Conservation (phyloP, 2,888 invertebrate genomes). For the Ypsolopha sequella region DNA sequence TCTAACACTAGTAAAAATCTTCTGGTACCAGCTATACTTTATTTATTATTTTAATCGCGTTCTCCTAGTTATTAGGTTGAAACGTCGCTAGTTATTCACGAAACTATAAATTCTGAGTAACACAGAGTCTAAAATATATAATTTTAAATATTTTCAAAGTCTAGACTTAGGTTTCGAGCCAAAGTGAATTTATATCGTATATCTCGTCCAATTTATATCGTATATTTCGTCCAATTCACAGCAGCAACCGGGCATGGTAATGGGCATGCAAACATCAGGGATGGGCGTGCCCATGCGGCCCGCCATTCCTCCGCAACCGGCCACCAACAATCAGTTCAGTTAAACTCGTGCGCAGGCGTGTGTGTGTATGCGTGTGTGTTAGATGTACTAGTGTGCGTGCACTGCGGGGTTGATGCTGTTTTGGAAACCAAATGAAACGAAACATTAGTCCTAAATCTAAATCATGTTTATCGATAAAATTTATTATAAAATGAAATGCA, state of each 20-base stretch:
- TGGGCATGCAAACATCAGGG: slow-evolving; percentile 50
- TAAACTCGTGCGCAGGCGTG: slow-evolving; percentile 20
- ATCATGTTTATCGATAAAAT: too few relatives aligned
- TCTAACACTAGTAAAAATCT: too few relatives aligned
- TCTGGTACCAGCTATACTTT: too few relatives aligned
- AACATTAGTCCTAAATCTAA: too few relatives aligned
- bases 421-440: too few relatives aligned
- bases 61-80: too few relatives aligned
- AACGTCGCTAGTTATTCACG: not conserved
- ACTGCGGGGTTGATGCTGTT: too few relatives aligned
- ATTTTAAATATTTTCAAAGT: not conserved
- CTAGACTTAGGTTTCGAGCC: not conserved
- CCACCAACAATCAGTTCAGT: slow-evolving; percentile 55
- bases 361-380: too few relatives aligned
- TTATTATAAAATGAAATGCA: too few relatives aligned
- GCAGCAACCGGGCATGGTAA: slow-evolving; percentile 67
- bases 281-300: slow-evolving; percentile 59
- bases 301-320: slow-evolving; percentile 43
- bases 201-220: not conserved
- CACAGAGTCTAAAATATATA: not conserved
- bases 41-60: too few relatives aligned
- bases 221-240: not conserved
- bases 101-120: not conserved
- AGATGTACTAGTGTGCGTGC: too few relatives aligned
- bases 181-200: not conserved